Percentiles rank a stretch among this genome's conserved stretches.
phyloP scores from a whole-genome alignment of 2,797 vertebrate genomes.

The Tiaroga cobitis region DNA sequence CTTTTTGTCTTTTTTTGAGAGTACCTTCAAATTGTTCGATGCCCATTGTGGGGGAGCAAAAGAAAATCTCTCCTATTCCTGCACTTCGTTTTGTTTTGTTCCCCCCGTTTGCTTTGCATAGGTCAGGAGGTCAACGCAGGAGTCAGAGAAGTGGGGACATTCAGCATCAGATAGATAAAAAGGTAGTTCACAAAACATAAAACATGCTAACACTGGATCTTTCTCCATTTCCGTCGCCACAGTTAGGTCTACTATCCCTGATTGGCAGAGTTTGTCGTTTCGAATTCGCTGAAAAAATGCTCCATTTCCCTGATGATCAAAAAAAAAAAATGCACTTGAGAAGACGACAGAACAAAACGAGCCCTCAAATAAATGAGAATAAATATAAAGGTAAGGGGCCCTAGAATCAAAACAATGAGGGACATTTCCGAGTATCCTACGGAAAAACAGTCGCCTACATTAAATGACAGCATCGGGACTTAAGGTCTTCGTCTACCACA shows the following conservation, averaged over 20 bases:
- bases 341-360: constrained; percentile 73
- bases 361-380: constrained; percentile 77
- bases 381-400: constrained; percentile 80
- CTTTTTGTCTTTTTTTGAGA: constrained; percentile 62
- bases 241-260: constrained; percentile 78
- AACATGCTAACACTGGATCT: constrained; percentile 71
- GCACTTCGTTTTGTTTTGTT: constrained; percentile 50
- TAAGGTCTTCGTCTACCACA: constrained; percentile 77
- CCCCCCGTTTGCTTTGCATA: constrained; percentile 78
- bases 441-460: constrained; percentile 69
- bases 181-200: constrained; percentile 77
- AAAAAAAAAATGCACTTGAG: constrained; percentile 76
- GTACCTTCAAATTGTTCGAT: constrained; percentile 82
- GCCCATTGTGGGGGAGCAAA: constrained; percentile 74
- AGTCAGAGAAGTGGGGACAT: constrained; percentile 80
- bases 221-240: constrained; percentile 76
- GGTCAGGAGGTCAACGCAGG: constrained; percentile 76
- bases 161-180: constrained; percentile 88
- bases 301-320: constrained; percentile 95
- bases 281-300: constrained; percentile 84
- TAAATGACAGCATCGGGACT: constrained; percentile 82
- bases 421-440: constrained; percentile 62
- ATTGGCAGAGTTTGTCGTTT: constrained; percentile 79
- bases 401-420: constrained; percentile 70
- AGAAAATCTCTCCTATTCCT: constrained; percentile 69